Evolutionary conservation across 2,113 vertebrate species (phyloP).

Genomic region (Notechis scutatus): DNA sequence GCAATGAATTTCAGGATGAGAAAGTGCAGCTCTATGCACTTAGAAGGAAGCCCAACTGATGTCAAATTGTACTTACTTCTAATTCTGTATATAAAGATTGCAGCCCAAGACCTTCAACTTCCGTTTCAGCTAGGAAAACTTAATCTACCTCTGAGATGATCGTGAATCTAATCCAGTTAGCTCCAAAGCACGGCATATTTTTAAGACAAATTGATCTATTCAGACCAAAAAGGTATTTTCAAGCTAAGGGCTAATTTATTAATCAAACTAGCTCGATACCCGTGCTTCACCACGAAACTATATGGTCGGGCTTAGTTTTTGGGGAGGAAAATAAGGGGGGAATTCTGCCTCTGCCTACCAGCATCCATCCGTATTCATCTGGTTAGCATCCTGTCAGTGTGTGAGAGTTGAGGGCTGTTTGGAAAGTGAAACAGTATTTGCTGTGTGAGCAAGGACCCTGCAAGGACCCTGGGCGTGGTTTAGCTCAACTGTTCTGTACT

Average conservation of each 20-base stretch:
- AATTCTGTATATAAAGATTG: background rate
- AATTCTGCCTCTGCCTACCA: too few species aligned
- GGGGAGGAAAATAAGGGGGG: too few species aligned
- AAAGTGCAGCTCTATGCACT: background rate
- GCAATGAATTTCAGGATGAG: constrained; percentile 32
- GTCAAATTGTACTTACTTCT: background rate
- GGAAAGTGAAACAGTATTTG: too few species aligned
- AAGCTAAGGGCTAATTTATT: background rate
- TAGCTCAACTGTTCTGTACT: too few species aligned
- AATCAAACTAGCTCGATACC: background rate
- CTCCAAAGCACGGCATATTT: background rate
- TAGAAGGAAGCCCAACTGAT: background rate
- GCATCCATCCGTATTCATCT: too few species aligned
- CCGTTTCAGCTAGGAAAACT: constrained; percentile 2
- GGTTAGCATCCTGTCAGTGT: too few species aligned
- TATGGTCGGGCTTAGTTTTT: too few species aligned
- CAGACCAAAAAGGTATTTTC: background rate
- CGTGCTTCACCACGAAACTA: too few species aligned
- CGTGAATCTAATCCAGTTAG: background rate
- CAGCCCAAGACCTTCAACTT: background rate
- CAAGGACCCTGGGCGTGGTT: too few species aligned
- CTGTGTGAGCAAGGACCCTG: too few species aligned
- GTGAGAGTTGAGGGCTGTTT: too few species aligned
- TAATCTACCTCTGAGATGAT: rapidly evolving
- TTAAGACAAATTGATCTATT: background rate